These are phyloP conservation scores for Ceyx erithaca DNA, from an alignment of 2,797 vertebrate genomes.

Conservation along the genomic window DNA sequence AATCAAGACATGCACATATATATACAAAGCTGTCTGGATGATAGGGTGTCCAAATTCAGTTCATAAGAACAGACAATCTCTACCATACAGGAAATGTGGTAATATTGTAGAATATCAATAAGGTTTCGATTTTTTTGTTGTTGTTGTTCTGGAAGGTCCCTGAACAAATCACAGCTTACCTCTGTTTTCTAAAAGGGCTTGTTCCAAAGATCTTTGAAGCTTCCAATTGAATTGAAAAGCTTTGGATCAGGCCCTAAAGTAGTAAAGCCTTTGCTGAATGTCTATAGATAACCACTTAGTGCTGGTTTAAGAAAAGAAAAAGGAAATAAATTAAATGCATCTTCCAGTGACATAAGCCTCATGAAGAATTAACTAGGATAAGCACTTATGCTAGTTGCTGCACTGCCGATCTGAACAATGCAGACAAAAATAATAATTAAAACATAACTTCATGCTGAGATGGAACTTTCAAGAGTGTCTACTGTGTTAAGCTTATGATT, in stretches of 20 bases:
- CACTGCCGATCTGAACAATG: constrained; percentile 59
- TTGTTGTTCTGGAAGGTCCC: neutral
- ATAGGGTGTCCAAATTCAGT: neutral
- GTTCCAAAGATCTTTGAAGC: neutral
- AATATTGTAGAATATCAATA: neutral
- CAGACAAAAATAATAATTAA: constrained; percentile 76
- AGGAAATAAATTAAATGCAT: constrained; percentile 65
- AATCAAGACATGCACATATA: neutral
- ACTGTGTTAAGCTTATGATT: constrained; percentile 71
- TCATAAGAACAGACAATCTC: neutral
- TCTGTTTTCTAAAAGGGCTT: neutral
- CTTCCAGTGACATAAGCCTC: constrained; percentile 65
- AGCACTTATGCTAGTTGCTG: constrained; percentile 64
- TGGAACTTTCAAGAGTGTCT: constrained; percentile 72
- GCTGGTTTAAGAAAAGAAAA: constrained; percentile 29
- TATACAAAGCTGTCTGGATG: too few species aligned
- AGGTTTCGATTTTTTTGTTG: neutral
- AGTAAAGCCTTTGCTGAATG: constrained; percentile 26
- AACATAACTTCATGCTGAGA: constrained; percentile 75
- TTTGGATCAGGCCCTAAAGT: constrained; percentile 6
- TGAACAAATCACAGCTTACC: neutral
- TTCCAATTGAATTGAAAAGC: neutral
- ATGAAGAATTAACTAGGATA: constrained; percentile 75
- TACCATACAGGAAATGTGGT: neutral
- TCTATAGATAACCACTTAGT: constrained; percentile 44